A percentile compares a stretch with the other conserved stretches of the same genome.
These are phyloP conservation scores for Lepisosteus oculatus DNA, from an alignment of 2,113 vertebrate genomes.

Conservation along the genomic window DNA sequence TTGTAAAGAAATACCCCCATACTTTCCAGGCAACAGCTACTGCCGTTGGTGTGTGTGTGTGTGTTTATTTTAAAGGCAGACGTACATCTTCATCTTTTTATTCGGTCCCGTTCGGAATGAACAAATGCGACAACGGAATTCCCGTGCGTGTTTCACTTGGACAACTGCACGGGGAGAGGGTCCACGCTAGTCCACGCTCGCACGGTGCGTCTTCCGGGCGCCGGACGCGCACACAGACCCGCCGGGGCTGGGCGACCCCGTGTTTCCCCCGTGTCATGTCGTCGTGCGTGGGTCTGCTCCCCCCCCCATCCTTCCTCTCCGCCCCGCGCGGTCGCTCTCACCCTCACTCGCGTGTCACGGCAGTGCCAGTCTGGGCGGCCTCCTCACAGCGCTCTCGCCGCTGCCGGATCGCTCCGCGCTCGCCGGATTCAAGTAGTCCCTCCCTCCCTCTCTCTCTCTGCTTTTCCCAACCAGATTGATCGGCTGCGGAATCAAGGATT, in stretches of 20 bases:
- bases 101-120: no score
- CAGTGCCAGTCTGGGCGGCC: constrained; percentile 66
- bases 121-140: no score
- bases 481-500: no score
- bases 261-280: neutral
- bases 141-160: no score
- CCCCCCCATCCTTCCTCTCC: neutral
- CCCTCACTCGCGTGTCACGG: constrained; percentile 44
- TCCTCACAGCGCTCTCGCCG: constrained; percentile 59
- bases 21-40: no score
- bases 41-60: constrained; percentile 13
- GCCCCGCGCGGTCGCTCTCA: constrained; percentile 34
- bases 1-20: no score
- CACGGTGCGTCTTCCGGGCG: no score
- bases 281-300: constrained; percentile 20
- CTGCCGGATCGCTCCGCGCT: constrained; percentile 63
- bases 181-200: no score
- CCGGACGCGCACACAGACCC: neutral
- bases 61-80: neutral
- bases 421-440: constrained; percentile 61
- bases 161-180: no score
- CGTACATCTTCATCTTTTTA: neutral
- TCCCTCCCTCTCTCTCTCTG: neutral
- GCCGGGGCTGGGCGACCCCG: constrained; percentile 13
- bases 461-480: no score